Conservation (phyloP, 2,113 vertebrate species). For the Python bivittatus region DNA sequence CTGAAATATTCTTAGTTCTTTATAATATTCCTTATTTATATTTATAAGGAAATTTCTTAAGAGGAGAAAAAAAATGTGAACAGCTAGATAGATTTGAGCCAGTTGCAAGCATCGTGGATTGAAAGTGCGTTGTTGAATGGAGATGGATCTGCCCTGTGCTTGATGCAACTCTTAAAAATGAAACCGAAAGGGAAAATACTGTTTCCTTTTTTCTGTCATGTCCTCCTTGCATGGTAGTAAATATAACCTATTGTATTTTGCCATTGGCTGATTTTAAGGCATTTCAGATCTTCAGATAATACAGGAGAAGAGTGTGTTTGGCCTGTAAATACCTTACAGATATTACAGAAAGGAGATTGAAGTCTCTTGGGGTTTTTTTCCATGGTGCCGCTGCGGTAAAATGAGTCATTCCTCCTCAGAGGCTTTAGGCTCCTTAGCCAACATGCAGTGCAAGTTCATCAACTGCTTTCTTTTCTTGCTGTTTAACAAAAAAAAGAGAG, state of each 20-base stretch:
- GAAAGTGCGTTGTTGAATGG: not conserved
- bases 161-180: not conserved
- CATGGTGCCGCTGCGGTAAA: slow-evolving; percentile 54
- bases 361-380: not conserved
- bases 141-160: not conserved
- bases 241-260: not conserved
- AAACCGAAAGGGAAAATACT: not conserved
- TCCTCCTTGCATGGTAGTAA: not conserved
- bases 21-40: not conserved
- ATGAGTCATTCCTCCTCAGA: slow-evolving; percentile 60
- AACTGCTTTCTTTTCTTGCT: not conserved
- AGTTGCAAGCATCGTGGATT: not conserved
- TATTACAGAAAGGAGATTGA: not conserved
- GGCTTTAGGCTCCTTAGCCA: not conserved
- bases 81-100: not conserved
- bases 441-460: slow-evolving; percentile 26
- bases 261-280: not conserved
- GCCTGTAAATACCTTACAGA: not conserved
- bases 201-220: not conserved
- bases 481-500: not conserved
- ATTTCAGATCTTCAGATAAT: not conserved
- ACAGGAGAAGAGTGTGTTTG: not conserved
- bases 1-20: not conserved
- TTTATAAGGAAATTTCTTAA: not conserved
- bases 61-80: not conserved